phyloP scores from a whole-genome alignment of 37 sponge, comb jelly and placozoan genomes.

The Hormiphora californensis region DNA sequence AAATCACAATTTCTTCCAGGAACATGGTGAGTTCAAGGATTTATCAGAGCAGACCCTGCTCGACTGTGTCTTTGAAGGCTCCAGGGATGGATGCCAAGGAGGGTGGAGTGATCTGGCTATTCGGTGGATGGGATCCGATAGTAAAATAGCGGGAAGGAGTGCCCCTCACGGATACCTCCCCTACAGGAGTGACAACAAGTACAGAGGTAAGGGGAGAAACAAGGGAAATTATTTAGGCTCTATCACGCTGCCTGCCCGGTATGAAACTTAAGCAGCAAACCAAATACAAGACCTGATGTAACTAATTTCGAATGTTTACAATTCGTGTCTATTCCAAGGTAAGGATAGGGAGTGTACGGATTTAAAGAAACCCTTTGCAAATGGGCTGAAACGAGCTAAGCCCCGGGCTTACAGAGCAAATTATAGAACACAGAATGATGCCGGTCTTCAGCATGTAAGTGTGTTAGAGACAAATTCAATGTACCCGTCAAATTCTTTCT shows the following conservation, averaged over 20 bases:
- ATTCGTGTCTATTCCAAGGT: no score
- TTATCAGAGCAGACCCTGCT: slow-evolving; percentile 16
- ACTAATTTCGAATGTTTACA: no score
- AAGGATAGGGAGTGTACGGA: background rate
- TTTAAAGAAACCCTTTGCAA: background rate
- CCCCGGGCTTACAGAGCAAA: background rate
- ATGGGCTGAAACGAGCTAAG: background rate
- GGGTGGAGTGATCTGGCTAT: background rate
- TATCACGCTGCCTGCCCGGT: no score
- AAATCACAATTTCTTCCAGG: no score
- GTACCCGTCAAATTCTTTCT: no score
- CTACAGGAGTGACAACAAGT: background rate
- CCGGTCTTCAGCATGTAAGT: background rate
- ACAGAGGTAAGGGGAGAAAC: no score
- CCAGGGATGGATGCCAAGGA: background rate
- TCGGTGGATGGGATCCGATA: background rate
- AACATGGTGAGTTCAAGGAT: background rate
- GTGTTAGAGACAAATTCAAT: no score
- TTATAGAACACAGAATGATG: background rate
- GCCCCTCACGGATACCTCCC: no score
- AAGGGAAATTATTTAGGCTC: no score
- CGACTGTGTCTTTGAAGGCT: background rate
- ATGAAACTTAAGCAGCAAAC: no score
- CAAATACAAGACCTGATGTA: no score
- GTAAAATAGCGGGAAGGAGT: no score